These are phyloP conservation scores for Ivindomyrus marchei DNA, from an alignment of 2,113 vertebrate genomes.

Conservation along the genomic window DNA sequence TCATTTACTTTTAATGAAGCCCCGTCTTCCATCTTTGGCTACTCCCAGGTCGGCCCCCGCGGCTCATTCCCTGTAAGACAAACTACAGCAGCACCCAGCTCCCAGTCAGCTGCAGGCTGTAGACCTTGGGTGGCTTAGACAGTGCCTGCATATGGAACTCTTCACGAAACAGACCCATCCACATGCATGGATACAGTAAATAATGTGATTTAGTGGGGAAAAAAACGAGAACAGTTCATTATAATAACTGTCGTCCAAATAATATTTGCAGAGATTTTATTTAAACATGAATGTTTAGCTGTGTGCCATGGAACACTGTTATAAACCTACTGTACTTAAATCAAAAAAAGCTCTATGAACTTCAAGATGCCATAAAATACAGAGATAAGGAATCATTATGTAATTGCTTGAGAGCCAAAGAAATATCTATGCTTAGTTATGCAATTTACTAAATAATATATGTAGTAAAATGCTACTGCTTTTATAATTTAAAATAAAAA, in stretches of 20 bases:
- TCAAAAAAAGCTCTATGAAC: not conserved
- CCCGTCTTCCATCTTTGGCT: not conserved
- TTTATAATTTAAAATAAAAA: not conserved
- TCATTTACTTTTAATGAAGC: constrained; percentile 11
- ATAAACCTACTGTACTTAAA: not conserved
- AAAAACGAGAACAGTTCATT: not conserved
- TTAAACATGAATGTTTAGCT: not conserved
- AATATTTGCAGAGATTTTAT: constrained; percentile 36
- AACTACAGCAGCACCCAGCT: not conserved
- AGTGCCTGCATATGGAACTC: not conserved
- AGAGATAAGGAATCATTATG: not conserved
- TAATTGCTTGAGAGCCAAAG: not conserved
- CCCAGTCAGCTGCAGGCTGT: not conserved
- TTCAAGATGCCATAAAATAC: not conserved
- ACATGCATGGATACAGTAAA: not conserved
- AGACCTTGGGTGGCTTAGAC: not conserved
- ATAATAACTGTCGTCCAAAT: constrained; percentile 14
- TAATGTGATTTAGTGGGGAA: not conserved
- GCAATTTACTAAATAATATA: not conserved
- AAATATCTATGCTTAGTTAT: not conserved
- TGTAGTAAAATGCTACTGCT: not conserved
- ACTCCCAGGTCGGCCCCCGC: not conserved
- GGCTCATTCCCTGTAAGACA: not conserved
- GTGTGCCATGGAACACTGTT: not conserved
- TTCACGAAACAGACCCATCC: not conserved